Base-by-base conservation (phyloP, 1,140 invertebrate genomes). In the Euwallacea fornicatus region DNA sequence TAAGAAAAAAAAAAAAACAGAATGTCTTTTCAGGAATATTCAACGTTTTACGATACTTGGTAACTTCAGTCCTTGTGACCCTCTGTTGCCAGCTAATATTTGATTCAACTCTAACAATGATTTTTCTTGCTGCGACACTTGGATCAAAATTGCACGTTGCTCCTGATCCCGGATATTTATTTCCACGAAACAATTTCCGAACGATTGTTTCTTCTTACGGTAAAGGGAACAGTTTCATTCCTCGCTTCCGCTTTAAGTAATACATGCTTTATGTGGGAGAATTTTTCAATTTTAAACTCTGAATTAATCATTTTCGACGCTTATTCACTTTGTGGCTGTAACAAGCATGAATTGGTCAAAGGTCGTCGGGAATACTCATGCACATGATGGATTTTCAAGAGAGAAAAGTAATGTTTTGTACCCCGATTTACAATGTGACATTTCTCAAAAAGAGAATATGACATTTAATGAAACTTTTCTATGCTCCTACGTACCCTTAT, bases 41-140 rank as follows among this genome's bases (percentile, higher is more conserved):
- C 69, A 71, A 33, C 53, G 9, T 67, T 67, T 58, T 59, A 42
- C 42, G 56, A 71, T 33, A 33, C 21, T 33, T 33, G 21, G 21
- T 33, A 33, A 33, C 21, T 33, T 33, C 21, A 33, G 21, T 33
- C 50, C 42, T 50, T 58, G 33, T 66, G 44, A 16, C 69, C 69
- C 42, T 61, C 69, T 71, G 69, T 71, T 66, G 54, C 69, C 69
- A 65, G 69, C 69, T 71, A 60, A 71, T 71, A 71, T 71, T 71
- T 59, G 69, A 71, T 71, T 71, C 59, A 42, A 54, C 50, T 71
- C 54, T 59, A 71, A 71, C 69, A 71, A 71, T 65, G 69, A 71
- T 71, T 71, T 70, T 71, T 71, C 69, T 71, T 71, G 69, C 63
- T 71, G 53, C 16, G 59, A 71, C 62, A 65, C 62, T 66, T 71